Evolutionary conservation across 2,888 invertebrate species (phyloP).

Genomic region (Parapristionchus giblindavisi): DNA sequence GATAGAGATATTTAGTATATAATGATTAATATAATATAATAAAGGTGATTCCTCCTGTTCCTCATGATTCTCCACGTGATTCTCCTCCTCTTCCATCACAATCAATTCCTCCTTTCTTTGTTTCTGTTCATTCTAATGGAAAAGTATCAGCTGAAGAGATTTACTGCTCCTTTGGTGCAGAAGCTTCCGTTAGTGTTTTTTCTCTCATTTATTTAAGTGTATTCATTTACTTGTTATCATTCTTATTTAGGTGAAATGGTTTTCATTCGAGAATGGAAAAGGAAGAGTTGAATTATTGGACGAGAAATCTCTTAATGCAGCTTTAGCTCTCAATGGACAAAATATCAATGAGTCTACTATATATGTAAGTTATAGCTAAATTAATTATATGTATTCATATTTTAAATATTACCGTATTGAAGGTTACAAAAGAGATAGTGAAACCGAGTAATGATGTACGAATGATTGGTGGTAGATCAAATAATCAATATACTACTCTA

Average conservation of each 20-base stretch:
- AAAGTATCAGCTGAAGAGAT: slow-evolving; percentile 31
- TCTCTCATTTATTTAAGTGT: not conserved
- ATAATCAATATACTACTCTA: not conserved
- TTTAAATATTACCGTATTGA: too few relatives aligned
- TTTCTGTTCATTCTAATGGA: not conserved
- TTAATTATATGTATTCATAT: not conserved
- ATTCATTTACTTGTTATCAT: not conserved
- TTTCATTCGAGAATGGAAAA: not conserved
- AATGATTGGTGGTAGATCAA: slow-evolving; percentile 12
- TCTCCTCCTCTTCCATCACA: slow-evolving; percentile 1
- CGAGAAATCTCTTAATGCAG: slow-evolving; percentile 7
- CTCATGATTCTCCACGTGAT: slow-evolving; percentile 10
- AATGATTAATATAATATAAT: not conserved
- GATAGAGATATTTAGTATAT: not conserved
- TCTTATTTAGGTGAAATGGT: slow-evolving; percentile 19
- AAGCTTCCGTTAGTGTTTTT: not conserved
- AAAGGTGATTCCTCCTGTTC: not conserved
- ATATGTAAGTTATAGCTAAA: not conserved
- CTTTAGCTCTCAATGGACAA: slow-evolving; percentile 5
- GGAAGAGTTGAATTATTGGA: slow-evolving; percentile 6
- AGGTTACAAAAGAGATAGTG: not conserved
- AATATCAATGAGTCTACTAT: slow-evolving; percentile 12
- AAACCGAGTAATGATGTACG: slow-evolving; percentile 2
- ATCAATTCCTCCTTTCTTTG: slow-evolving; percentile 10
- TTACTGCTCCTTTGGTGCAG: slow-evolving; percentile 28